Evolutionary conservation across 92 coral and sea anemone species (phyloP), one percentile per base, ranked within the genome.

Genomic region (Isaurus tuberculatus): DNA sequence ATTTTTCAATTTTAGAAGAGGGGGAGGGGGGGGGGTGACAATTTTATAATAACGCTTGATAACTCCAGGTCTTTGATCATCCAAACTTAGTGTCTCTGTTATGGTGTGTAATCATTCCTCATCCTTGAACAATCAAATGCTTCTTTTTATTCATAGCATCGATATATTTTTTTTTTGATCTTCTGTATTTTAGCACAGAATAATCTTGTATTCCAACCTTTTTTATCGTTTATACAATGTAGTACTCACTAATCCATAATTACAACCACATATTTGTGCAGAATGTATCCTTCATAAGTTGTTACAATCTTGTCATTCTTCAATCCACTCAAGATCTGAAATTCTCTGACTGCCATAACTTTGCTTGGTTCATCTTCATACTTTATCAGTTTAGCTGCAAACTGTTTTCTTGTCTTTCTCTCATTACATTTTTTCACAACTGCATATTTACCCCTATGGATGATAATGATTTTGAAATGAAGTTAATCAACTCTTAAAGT

Each of bases 381-480:
- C 70, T 93, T 93, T 75, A 93, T 89, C 73, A 93, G 70, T 72
- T 93, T 93, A 10, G 94, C 94, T 67, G 88, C 91, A 36, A 72
- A 79, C 53, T 91, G 88, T 57, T 91, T 91, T 30, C 89, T 81
- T 80, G 94, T 84, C 85, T 91, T 91, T 79, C 79, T 88, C 30
- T 91, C 97, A 66, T 78, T 65, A 60, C 97, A 93, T 32, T 82
- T 79, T 73, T 93, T 93, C 75, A 93, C 89, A 86, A 93, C 92
- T 64, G 97, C 97, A 86, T 83, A 93, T 70, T 93, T 93, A 37
- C 97, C 97, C 86, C 97, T 93, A 48, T 17, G 40, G 53, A 33
- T 34, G 49, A 4, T 64, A 4, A 51, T 15, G 13, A 1, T 15
- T 40, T 17, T 3, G 40, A 17, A 25, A 29, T 1, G 32, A 19